phyloP scores from a whole-genome alignment of 2,888 invertebrate genomes.

The Andricus curvator region DNA sequence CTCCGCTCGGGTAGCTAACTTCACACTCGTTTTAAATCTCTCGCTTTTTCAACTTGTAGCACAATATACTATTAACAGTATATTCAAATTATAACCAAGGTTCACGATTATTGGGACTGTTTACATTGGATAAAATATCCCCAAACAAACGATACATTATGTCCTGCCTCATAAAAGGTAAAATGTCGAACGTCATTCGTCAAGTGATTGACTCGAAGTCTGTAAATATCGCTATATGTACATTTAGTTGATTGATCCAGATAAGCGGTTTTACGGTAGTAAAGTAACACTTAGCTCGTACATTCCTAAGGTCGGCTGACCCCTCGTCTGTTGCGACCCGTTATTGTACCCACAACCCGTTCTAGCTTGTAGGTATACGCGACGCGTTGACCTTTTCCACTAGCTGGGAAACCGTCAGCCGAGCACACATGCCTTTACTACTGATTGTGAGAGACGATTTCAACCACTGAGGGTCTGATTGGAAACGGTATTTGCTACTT shows the following conservation, averaged over 20 bases:
- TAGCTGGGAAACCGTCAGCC: neutral
- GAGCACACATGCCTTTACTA: slow-evolving; percentile 21
- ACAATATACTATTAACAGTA: too few species aligned
- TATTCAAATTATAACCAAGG: too few species aligned
- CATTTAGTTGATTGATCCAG: neutral
- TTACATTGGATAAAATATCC: too few species aligned
- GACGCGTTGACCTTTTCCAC: slow-evolving; percentile 33
- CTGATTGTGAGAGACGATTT: neutral
- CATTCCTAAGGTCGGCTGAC: slow-evolving; percentile 3
- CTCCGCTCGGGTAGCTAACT: too few species aligned
- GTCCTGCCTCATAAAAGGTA: neutral
- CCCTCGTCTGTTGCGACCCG: too few species aligned
- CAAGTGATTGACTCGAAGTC: slow-evolving; percentile 8
- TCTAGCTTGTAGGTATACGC: neutral
- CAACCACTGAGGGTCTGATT: neutral
- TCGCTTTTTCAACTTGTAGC: too few species aligned
- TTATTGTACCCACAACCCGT: neutral
- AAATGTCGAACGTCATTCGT: neutral
- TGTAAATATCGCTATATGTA: neutral
- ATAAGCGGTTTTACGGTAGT: neutral
- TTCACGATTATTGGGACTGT: too few species aligned
- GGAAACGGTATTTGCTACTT: neutral
- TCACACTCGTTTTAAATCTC: too few species aligned
- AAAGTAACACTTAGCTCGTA: too few species aligned
- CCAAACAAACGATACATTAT: neutral